phyloP scores from a whole-genome alignment of 2,888 invertebrate species.

The Enchytraeus crypticus region DNA sequence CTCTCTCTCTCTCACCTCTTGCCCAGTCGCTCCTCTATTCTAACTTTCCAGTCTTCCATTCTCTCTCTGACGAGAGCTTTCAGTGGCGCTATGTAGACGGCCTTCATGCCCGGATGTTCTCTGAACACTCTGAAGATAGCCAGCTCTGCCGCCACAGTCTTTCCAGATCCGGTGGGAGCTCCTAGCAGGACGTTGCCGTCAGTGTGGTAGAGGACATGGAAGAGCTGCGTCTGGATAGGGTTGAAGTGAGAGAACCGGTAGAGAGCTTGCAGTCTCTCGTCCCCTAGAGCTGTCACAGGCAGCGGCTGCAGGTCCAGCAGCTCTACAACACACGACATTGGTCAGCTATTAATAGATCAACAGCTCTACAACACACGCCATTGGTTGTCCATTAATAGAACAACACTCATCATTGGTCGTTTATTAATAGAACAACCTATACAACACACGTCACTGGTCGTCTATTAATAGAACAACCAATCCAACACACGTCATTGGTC shows the following conservation, averaged over 20 bases:
- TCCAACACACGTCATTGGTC: too few relatives aligned
- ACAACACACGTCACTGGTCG: too few relatives aligned
- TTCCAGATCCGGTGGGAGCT: constrained; percentile 93
- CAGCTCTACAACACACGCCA: too few relatives aligned
- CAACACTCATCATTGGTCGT: too few relatives aligned
- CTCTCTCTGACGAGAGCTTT: constrained; percentile 95
- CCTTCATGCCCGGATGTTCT: constrained; percentile 60
- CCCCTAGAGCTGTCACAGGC: constrained; percentile 71
- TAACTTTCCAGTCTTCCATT: constrained; percentile 76
- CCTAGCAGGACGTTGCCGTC: constrained; percentile 78
- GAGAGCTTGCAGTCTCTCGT: constrained; percentile 66
- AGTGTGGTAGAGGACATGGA: constrained; percentile 88
- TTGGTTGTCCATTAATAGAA: too few relatives aligned
- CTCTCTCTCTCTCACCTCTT: constrained; percentile 57
- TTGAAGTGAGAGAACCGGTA: constrained; percentile 93
- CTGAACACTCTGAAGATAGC: constrained; percentile 88
- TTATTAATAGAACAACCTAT: too few relatives aligned
- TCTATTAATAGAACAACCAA: too few relatives aligned
- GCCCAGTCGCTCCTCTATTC: constrained; percentile 46
- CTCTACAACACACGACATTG: constrained; percentile 60
- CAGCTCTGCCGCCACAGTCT: constrained; percentile 94
- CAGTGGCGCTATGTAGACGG: constrained; percentile 94
- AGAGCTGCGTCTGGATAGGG: constrained; percentile 94
- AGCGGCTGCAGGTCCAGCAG: constrained; percentile 81
- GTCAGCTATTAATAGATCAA: too few relatives aligned